A percentile compares a stretch with the other conserved stretches of the same genome.
Evolutionary conservation across 2,113 vertebrate genomes (phyloP).

Genomic region (Prolemur simus): DNA sequence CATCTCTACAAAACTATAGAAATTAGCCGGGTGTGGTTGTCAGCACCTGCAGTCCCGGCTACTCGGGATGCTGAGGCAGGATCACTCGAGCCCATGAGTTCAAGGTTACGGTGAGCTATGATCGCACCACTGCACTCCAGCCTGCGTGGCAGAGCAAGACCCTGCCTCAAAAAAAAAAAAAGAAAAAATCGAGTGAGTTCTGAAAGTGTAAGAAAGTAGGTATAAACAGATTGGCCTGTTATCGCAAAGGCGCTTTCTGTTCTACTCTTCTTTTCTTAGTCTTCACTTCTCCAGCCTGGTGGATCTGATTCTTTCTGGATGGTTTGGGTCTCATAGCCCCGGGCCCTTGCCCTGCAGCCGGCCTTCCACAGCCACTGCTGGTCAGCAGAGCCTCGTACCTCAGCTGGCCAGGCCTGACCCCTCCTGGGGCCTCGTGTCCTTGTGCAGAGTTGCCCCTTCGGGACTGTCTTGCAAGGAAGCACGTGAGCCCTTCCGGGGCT

Average conservation of each 20-base stretch:
- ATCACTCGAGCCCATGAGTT: too few species aligned
- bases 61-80: too few species aligned
- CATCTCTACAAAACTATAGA: too few species aligned
- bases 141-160: too few species aligned
- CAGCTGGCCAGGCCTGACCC: not conserved
- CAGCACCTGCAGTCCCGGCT: too few species aligned
- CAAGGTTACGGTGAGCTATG: too few species aligned
- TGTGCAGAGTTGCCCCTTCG: not conserved
- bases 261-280: not conserved
- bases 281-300: not conserved
- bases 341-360: not conserved
- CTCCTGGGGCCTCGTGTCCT: accelerated
- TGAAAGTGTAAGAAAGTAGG: not conserved
- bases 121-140: too few species aligned
- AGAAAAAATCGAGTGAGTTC: not conserved
- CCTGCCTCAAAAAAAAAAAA: too few species aligned
- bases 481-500: not conserved
- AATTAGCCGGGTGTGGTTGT: too few species aligned
- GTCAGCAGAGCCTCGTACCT: too few species aligned
- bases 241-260: not conserved
- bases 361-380: not conserved
- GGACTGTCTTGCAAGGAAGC: not conserved
- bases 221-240: not conserved
- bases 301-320: not conserved
- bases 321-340: not conserved